phyloP scores from a whole-genome alignment of 2,113 vertebrate species.

The Vulpes ferrilata region DNA sequence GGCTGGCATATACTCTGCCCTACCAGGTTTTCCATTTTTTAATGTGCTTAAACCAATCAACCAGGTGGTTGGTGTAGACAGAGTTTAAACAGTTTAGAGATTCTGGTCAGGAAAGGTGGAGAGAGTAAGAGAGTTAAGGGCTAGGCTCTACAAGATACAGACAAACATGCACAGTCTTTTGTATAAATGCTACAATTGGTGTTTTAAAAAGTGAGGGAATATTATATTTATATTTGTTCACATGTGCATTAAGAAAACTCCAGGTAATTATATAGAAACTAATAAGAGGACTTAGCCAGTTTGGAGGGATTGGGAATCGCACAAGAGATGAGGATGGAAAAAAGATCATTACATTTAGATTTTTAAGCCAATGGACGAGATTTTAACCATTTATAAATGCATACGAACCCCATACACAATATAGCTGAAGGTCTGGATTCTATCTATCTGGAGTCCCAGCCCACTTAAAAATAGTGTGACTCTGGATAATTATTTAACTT shows the following conservation, averaged over 20 bases:
- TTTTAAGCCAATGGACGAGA: not conserved
- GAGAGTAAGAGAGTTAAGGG: not conserved
- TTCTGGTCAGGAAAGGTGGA: not conserved
- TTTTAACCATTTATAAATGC: not conserved
- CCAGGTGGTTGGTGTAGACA: not conserved
- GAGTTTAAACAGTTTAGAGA: not conserved
- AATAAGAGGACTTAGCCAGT: not conserved
- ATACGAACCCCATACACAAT: not conserved
- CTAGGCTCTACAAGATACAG: not conserved
- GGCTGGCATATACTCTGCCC: not conserved
- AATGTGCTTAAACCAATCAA: not conserved
- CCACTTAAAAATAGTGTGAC: not conserved
- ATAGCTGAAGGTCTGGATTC: not conserved
- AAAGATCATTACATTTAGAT: not conserved
- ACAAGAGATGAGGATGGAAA: not conserved
- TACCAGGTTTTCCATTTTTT: not conserved
- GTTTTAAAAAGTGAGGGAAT: not conserved
- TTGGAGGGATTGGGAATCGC: not conserved
- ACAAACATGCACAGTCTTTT: not conserved
- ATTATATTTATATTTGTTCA: not conserved
- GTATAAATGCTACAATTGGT: not conserved
- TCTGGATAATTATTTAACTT: not conserved
- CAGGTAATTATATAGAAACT: not conserved
- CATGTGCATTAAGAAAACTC: not conserved
- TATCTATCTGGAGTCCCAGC: not conserved